These are phyloP conservation scores for Melanotaenia parkinsoni DNA, from an alignment of 2,797 vertebrate species.

Conservation along the genomic window DNA sequence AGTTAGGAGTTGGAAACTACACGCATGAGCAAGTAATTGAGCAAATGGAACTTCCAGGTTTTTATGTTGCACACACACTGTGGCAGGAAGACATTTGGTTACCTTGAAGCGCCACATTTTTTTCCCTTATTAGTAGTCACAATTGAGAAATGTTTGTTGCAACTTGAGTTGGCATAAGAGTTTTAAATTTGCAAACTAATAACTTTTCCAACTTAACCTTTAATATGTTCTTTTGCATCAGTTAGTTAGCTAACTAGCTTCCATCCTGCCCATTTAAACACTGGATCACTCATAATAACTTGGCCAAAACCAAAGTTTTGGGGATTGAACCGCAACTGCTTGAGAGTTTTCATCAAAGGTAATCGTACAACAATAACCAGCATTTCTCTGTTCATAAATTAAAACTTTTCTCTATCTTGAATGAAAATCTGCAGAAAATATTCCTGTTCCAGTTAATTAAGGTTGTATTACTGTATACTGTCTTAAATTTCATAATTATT, in stretches of 20 bases:
- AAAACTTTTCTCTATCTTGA: too few relatives aligned
- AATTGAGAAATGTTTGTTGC: neutral
- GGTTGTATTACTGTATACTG: too few relatives aligned
- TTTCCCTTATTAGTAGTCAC: neutral
- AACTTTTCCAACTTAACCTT: neutral
- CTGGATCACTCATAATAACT: neutral
- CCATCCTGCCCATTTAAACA: too few relatives aligned
- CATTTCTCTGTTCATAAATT: too few relatives aligned
- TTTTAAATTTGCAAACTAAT: slow-evolving; percentile 9
- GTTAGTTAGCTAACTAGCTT: too few relatives aligned
- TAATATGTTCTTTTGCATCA: neutral
- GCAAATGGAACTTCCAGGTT: slow-evolving; percentile 27
- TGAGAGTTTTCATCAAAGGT: too few relatives aligned
- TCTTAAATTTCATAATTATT: too few relatives aligned
- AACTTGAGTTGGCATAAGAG: neutral
- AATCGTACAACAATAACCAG: too few relatives aligned
- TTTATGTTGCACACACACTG: slow-evolving; percentile 21
- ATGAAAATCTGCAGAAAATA: too few relatives aligned
- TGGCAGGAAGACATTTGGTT: slow-evolving; percentile 12
- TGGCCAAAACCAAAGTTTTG: too few relatives aligned
- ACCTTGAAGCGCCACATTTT: slow-evolving; percentile 32
- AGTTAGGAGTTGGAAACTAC: slow-evolving; percentile 30
- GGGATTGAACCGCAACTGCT: too few relatives aligned
- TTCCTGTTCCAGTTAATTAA: too few relatives aligned
- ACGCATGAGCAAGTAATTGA: slow-evolving; percentile 10